phyloP scores from a whole-genome alignment of 2,797 vertebrate genomes.

The Allobates femoralis region DNA sequence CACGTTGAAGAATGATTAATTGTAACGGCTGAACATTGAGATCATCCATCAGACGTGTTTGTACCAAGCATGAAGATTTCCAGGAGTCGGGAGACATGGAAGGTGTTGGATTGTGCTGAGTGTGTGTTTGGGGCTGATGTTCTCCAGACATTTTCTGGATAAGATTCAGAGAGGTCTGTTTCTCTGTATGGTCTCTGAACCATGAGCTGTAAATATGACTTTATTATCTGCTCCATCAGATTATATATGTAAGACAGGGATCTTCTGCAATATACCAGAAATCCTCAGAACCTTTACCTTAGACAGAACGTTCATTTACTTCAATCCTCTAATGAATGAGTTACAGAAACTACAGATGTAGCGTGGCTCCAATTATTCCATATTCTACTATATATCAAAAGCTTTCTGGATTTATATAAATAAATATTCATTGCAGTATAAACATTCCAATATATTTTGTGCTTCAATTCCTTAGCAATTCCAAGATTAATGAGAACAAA shows the following conservation, averaged over 20 bases:
- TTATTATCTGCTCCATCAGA: background rate
- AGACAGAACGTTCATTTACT: no score
- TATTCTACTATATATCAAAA: no score
- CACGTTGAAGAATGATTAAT: background rate
- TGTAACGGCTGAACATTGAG: background rate
- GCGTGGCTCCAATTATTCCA: no score
- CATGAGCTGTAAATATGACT: background rate
- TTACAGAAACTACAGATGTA: background rate
- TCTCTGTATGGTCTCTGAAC: background rate
- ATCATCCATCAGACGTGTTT: background rate
- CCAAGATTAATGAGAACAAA: background rate
- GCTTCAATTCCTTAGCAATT: background rate
- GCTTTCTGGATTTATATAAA: background rate
- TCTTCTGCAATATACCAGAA: background rate
- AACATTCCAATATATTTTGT: background rate
- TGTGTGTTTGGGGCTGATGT: conserved; percentile 9
- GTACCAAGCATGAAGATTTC: background rate
- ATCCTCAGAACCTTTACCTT: background rate
- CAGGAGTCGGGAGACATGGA: conserved; percentile 10
- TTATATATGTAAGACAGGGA: background rate
- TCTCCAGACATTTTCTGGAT: conserved; percentile 3
- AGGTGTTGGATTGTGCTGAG: conserved; percentile 13
- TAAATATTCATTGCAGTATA: background rate
- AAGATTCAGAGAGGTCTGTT: background rate
- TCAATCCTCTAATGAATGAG: no score